phyloP scores from a whole-genome alignment of 2,888 invertebrate genomes.

The Byasa hedistus region DNA sequence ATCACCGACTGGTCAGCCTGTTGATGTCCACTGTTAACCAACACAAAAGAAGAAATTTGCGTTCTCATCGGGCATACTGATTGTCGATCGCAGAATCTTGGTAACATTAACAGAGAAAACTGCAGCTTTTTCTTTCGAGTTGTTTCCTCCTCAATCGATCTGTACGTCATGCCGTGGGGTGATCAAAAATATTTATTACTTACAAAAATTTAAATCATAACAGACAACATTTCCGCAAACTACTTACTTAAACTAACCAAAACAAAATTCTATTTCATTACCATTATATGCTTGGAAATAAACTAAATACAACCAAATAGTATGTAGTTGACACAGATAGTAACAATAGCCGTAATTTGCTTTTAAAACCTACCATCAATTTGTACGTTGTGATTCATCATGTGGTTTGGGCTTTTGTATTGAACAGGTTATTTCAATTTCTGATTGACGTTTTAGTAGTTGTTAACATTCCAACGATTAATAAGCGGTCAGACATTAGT shows the following conservation, averaged over 20 bases:
- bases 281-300: neutral
- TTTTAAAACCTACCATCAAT: neutral
- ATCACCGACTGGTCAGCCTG: too few relatives aligned
- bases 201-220: too few relatives aligned
- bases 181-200: too few relatives aligned
- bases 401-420: neutral
- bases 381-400: neutral
- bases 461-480: neutral
- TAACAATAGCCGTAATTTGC: neutral
- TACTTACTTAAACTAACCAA: neutral
- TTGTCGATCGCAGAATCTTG: too few relatives aligned
- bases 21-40: too few relatives aligned
- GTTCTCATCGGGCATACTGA: too few relatives aligned
- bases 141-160: too few relatives aligned
- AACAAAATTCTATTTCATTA: neutral
- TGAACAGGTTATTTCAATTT: neutral
- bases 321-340: neutral
- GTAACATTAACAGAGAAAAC: too few relatives aligned
- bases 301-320: neutral
- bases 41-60: too few relatives aligned
- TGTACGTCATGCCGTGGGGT: too few relatives aligned
- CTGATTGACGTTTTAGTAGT: slow-evolving; percentile 3
- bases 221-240: neutral
- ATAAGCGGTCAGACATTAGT: neutral
- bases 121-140: too few relatives aligned